These are phyloP conservation scores for Chrosomus eos DNA, from an alignment of 2,797 vertebrate genomes.

Conservation along the genomic window DNA sequence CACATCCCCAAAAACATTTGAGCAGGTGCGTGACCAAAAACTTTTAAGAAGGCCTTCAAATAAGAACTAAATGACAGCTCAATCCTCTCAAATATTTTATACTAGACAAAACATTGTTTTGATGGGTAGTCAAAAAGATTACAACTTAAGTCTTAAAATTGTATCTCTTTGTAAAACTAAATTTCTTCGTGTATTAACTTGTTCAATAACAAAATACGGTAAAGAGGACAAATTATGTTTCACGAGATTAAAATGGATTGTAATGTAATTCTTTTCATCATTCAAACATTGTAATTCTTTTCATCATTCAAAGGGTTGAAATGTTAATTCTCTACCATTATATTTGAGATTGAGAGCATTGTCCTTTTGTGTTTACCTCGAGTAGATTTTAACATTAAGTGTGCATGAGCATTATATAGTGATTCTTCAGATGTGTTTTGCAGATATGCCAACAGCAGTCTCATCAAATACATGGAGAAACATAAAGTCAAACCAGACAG, in stretches of 20 bases:
- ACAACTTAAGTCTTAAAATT: neutral
- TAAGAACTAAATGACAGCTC: neutral
- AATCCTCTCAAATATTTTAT: neutral
- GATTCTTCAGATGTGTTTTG: slow-evolving; percentile 44
- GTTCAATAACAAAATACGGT: neutral
- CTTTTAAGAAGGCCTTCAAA: neutral
- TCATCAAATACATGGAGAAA: slow-evolving; percentile 99
- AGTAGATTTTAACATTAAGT: neutral
- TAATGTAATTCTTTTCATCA: neutral
- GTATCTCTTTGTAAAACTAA: neutral
- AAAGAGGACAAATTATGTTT: neutral
- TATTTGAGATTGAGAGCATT: neutral
- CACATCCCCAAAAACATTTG: neutral
- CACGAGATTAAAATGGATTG: neutral
- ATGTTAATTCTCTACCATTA: neutral
- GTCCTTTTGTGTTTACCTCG: neutral
- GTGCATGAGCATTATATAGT: neutral
- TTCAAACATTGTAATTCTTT: neutral
- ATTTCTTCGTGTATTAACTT: no score
- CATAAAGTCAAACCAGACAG: slow-evolving; percentile 99
- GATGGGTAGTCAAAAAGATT: neutral
- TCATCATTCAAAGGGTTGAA: neutral
- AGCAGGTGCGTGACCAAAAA: neutral
- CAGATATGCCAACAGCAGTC: slow-evolving; percentile 97
- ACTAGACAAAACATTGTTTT: neutral